A percentile compares a stretch with the other conserved stretches of the same genome.
These are phyloP conservation scores for Porites divaricata DNA, from an alignment of 92 coral and sea anemone genomes.

Conservation along the genomic window DNA sequence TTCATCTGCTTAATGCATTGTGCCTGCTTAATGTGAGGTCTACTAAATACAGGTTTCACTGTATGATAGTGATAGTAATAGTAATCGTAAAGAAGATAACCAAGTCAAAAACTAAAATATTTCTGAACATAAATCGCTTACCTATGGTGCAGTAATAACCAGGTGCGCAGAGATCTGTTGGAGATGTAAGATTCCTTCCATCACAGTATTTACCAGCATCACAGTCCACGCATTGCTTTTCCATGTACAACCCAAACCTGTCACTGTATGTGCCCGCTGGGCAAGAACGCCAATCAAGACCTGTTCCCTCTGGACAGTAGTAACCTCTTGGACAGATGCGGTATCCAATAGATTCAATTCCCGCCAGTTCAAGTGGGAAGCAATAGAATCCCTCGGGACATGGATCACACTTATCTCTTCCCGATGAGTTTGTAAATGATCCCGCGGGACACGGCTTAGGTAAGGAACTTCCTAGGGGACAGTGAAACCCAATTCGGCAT, in stretches of 20 bases:
- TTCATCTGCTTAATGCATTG: too few relatives aligned
- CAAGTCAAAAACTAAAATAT: too few relatives aligned
- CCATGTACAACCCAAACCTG: constrained; percentile 74
- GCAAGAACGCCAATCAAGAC: constrained; percentile 87
- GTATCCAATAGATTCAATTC: constrained; percentile 85
- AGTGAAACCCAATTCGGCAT: constrained; percentile 92
- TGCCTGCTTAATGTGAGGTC: too few relatives aligned
- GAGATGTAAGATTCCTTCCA: constrained; percentile 88
- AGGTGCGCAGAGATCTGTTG: constrained; percentile 78
- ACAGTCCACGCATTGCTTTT: constrained; percentile 88
- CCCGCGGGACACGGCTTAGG: constrained; percentile 97
- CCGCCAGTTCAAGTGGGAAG: constrained; percentile 79
- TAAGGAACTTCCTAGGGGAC: constrained; percentile 84
- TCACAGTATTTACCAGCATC: constrained; percentile 91
- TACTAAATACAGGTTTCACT: too few relatives aligned
- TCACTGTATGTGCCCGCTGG: constrained; percentile 97
- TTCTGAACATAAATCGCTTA: constrained; percentile 5
- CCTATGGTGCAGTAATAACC: constrained; percentile 97
- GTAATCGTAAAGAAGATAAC: too few relatives aligned
- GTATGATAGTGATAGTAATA: too few relatives aligned
- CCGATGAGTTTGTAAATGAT: constrained; percentile 79
- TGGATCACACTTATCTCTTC: constrained; percentile 66
- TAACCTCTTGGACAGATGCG: constrained; percentile 79
- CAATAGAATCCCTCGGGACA: constrained; percentile 89
- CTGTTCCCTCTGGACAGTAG: constrained; percentile 92